Conservation (phyloP, 2,888 invertebrate genomes). For the Pristionchus mayeri region DNA sequence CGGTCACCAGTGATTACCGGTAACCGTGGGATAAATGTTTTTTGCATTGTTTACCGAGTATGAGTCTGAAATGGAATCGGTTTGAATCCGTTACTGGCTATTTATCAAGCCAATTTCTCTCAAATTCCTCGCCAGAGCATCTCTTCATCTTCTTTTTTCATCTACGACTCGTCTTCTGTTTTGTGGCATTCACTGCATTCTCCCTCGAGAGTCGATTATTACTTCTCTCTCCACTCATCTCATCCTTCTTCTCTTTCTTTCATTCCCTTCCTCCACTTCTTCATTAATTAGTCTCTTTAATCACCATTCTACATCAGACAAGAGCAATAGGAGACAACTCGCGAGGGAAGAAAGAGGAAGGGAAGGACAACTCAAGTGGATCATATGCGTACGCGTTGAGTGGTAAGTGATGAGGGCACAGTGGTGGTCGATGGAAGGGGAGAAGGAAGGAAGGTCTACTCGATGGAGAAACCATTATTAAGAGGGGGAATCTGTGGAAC, state of each 20-base stretch:
- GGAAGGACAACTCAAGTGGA: background rate
- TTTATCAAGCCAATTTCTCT: background rate
- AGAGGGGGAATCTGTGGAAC: background rate
- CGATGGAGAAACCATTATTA: background rate
- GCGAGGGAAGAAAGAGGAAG: background rate
- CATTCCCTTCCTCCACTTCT: background rate
- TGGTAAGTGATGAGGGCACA: conserved; percentile 14
- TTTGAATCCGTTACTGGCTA: conserved; percentile 13
- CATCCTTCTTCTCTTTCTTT: background rate
- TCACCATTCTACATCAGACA: conserved; percentile 20
- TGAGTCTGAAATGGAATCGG: background rate
- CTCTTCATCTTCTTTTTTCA: background rate
- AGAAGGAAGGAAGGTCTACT: background rate
- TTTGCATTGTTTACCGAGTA: background rate
- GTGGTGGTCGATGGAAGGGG: too few species aligned
- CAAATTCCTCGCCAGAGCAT: background rate
- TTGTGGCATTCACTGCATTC: background rate
- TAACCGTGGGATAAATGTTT: conserved; percentile 1
- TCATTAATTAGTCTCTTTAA: conserved; percentile 37
- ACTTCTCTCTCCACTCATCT: conserved; percentile 23
- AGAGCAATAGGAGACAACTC: conserved; percentile 19
- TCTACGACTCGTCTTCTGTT: background rate
- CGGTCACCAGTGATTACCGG: background rate
- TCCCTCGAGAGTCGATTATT: conserved; percentile 17
- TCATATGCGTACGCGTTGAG: background rate